Conservation (phyloP, 2,113 vertebrate species). For the Melierax canorus region DNA sequence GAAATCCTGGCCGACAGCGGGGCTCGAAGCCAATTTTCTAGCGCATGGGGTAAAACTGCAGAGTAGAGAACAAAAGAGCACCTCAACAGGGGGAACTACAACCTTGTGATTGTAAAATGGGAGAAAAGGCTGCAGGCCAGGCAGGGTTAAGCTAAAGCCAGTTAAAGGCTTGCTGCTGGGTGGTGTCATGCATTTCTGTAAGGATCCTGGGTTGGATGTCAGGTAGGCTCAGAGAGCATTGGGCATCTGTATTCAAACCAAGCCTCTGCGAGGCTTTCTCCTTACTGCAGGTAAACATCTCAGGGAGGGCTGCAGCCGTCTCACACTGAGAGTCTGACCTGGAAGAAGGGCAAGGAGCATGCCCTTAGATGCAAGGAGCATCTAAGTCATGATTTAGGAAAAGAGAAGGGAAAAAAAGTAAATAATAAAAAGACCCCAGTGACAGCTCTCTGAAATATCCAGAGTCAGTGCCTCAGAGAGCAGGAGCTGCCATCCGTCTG, state of each 20-base stretch:
- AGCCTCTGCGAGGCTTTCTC: neutral
- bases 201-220: neutral
- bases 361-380: too few species aligned
- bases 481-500: neutral
- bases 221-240: neutral
- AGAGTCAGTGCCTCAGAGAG: neutral
- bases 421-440: neutral
- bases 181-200: neutral
- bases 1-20: neutral
- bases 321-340: neutral
- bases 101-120: neutral
- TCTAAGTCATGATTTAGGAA: neutral
- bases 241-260: neutral
- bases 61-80: neutral
- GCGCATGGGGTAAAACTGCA: rapidly evolving
- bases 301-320: neutral
- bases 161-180: neutral
- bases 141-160: neutral
- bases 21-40: neutral
- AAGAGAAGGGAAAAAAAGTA: neutral
- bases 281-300: neutral
- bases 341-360: neutral
- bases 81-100: neutral
- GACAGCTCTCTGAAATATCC: neutral
- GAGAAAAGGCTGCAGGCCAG: neutral